Percentiles rank a stretch among this genome's conserved stretches.
Conservation (phyloP, 2,113 vertebrate species). For the Odocoileus hemionus region DNA sequence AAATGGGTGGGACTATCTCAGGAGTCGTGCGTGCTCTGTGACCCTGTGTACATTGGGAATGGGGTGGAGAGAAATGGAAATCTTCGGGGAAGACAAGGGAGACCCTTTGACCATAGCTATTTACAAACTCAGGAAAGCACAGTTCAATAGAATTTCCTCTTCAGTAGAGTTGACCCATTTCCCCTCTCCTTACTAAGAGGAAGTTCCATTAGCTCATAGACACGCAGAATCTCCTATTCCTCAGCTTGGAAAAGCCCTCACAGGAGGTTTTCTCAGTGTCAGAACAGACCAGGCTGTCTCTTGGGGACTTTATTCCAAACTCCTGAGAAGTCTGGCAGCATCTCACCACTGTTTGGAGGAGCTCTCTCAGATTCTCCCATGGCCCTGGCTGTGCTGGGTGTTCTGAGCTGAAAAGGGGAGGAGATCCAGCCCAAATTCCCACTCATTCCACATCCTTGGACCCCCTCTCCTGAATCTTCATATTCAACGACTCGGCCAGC, state of each 20-base stretch:
- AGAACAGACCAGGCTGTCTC: not conserved
- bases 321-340: not conserved
- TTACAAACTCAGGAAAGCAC: conserved; percentile 49
- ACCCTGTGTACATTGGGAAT: fast-evolving
- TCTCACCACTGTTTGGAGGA: not conserved
- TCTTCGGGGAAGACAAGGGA: not conserved
- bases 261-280: not conserved
- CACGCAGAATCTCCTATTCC: conserved; percentile 3
- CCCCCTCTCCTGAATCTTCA: not conserved
- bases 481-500: not conserved
- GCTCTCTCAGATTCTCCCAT: not conserved
- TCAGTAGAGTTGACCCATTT: not conserved
- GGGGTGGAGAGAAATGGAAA: fast-evolving
- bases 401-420: not conserved
- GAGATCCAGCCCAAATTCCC: not conserved
- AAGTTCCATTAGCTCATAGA: conserved; percentile 27
- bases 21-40: not conserved
- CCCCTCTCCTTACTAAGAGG: conserved; percentile 8
- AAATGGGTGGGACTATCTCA: not conserved
- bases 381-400: not conserved
- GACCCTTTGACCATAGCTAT: not conserved
- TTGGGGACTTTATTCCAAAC: conserved; percentile 34
- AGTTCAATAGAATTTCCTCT: conserved; percentile 59
- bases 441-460: fast-evolving
- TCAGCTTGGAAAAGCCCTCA: conserved; percentile 52